A percentile compares a stretch with the other conserved stretches of the same genome.
Conservation (phyloP, 2,797 vertebrate genomes). For the Taeniopygia guttata region DNA sequence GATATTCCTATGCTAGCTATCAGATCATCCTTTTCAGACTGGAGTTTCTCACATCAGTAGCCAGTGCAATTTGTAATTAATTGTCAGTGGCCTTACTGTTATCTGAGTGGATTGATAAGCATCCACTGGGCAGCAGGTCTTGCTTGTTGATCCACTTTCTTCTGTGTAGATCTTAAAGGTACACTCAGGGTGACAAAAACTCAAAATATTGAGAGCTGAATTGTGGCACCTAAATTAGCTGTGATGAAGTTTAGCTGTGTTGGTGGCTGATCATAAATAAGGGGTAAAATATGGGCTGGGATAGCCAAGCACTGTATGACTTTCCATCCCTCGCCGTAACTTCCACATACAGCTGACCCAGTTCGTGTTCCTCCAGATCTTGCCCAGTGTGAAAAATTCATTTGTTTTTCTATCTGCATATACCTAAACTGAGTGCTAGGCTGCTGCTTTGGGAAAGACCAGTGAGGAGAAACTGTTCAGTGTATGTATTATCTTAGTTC, state of each 20-base stretch:
- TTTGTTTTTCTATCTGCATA: accelerated
- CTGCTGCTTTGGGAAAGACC: neutral
- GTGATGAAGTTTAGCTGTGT: neutral
- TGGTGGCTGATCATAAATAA: neutral
- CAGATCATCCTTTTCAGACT: neutral
- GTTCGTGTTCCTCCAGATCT: neutral
- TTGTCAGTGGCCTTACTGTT: neutral
- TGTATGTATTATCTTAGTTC: neutral
- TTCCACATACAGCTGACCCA: neutral
- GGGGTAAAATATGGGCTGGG: neutral
- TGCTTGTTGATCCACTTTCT: neutral
- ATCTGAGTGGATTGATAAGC: neutral
- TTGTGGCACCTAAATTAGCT: neutral
- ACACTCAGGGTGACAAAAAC: neutral
- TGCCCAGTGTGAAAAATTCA: neutral
- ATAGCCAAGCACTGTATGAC: neutral
- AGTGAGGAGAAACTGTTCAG: neutral
- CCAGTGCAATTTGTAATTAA: neutral
- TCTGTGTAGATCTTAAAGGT: neutral
- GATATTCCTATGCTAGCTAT: neutral
- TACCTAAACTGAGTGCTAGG: neutral
- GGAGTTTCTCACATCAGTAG: neutral
- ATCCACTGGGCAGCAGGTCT: neutral
- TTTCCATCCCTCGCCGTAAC: accelerated
- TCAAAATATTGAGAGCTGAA: neutral